Conservation (phyloP, 2,888 invertebrate genomes). For the Cantharis rustica region DNA sequence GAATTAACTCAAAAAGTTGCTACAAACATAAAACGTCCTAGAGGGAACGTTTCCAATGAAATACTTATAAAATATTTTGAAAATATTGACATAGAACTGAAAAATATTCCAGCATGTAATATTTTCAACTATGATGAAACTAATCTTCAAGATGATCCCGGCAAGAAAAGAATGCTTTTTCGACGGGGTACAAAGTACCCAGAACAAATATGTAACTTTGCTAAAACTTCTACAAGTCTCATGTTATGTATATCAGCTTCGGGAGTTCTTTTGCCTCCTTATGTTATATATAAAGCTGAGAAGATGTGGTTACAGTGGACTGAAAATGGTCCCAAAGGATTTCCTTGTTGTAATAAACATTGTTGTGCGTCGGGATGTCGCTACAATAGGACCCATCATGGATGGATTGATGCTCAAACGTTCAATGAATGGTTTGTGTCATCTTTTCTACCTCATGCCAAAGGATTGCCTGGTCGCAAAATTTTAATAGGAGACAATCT, state of each 20-base stretch:
- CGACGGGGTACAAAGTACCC: slow-evolving; percentile 24
- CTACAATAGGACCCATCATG: slow-evolving; percentile 33
- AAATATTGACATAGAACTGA: too few relatives aligned
- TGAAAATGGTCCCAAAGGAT: slow-evolving; percentile 42
- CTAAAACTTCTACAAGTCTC: slow-evolving; percentile 13
- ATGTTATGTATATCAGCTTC: slow-evolving; percentile 38
- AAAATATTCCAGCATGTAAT: background rate
- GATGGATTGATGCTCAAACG: slow-evolving; percentile 34
- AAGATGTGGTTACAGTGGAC: slow-evolving; percentile 36
- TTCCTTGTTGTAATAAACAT: slow-evolving; percentile 33
- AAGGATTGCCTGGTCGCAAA: slow-evolving; percentile 35
- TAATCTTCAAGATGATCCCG: slow-evolving; percentile 2
- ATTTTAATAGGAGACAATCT: slow-evolving; percentile 46
- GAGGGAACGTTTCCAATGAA: too few relatives aligned
- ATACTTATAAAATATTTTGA: too few relatives aligned
- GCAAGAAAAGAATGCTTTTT: slow-evolving; percentile 10
- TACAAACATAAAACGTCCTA: too few relatives aligned
- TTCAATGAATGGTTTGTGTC: slow-evolving; percentile 41
- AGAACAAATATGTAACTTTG: slow-evolving; percentile 27
- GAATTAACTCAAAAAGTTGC: too few relatives aligned
- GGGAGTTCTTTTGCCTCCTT: background rate
- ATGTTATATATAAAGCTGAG: background rate
- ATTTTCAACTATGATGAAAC: slow-evolving; percentile 2
- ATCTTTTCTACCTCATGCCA: background rate
- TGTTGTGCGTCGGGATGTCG: slow-evolving; percentile 37